phyloP scores from a whole-genome alignment of 2,113 vertebrate genomes.

The Neodontobutis hainanensis region DNA sequence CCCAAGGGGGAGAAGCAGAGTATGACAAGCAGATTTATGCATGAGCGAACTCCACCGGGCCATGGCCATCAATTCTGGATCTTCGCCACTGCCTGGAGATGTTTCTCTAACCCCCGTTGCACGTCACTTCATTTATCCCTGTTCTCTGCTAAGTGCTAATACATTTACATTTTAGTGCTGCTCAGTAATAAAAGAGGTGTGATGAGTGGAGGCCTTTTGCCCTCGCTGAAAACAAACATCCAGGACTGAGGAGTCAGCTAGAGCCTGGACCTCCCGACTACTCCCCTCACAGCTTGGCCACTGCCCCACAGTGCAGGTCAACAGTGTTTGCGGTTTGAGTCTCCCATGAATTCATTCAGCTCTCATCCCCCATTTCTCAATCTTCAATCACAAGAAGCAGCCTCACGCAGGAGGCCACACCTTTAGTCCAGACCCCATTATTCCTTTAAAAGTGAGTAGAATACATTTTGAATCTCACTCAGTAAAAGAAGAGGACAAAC shows the following conservation, averaged over 20 bases:
- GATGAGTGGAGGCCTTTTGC: conserved; percentile 61
- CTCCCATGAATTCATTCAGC: conserved; percentile 59
- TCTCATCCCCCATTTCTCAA: conserved; percentile 47
- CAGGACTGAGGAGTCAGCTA: conserved; percentile 32
- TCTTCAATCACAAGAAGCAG: conserved; percentile 38
- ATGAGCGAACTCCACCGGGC: conserved; percentile 58
- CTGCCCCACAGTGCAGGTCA: conserved; percentile 78
- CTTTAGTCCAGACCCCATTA: neutral
- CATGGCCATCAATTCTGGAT: conserved; percentile 64
- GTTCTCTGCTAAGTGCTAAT: conserved; percentile 71
- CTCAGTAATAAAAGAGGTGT: conserved; percentile 69
- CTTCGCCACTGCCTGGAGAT: conserved; percentile 47
- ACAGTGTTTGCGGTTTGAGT: conserved; percentile 78
- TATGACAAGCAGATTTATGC: conserved; percentile 75
- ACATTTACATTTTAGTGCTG: conserved; percentile 76
- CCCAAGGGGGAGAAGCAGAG: conserved; percentile 60
- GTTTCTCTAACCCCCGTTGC: conserved; percentile 43
- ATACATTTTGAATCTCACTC: conserved; percentile 42
- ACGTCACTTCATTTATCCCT: conserved; percentile 62
- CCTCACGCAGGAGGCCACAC: conserved; percentile 37
- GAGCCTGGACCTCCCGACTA: conserved; percentile 14
- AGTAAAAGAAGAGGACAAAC: conserved; percentile 50
- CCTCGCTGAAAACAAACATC: conserved; percentile 65
- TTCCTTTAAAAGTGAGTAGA: conserved; percentile 21
- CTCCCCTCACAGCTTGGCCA: conserved; percentile 39